Conservation (phyloP, 64 coral and sea anemone species). For the Pocillopora damicornis region DNA sequence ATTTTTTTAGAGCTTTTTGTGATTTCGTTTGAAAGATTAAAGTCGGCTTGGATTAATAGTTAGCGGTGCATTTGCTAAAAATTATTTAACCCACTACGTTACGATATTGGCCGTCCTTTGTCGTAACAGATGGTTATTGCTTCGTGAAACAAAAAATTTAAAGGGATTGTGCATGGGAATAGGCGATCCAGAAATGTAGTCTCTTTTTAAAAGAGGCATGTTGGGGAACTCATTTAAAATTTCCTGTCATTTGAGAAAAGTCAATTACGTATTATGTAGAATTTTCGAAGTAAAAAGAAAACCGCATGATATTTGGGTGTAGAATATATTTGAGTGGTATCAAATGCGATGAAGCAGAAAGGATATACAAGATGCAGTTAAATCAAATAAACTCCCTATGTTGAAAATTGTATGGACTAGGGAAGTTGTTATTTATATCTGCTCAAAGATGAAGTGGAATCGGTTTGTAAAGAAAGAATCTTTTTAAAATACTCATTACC, state of each 20-base stretch:
- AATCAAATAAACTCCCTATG: neutral
- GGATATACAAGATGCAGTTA: neutral
- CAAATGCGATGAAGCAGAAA: neutral
- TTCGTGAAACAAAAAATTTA: neutral
- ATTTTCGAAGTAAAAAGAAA: neutral
- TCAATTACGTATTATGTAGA: neutral
- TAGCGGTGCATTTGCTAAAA: neutral
- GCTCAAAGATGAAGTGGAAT: neutral
- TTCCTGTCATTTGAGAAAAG: slow-evolving; percentile 6
- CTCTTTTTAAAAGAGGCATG: too few relatives aligned
- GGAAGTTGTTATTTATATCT: neutral
- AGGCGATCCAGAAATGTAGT: neutral
- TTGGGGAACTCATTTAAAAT: neutral
- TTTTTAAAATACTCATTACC: too few relatives aligned
- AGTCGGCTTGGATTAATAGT: slow-evolving; percentile 5
- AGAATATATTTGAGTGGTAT: neutral
- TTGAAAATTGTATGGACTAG: neutral
- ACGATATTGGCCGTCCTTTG: neutral
- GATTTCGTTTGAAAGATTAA: slow-evolving; percentile 13
- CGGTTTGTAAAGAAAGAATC: neutral
- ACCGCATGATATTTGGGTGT: neutral
- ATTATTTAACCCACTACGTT: neutral
- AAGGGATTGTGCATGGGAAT: too few relatives aligned
- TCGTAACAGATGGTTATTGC: neutral
- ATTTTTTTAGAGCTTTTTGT: neutral